phyloP scores from a whole-genome alignment of 2,113 vertebrate species.

The Microcebus tavaratra region DNA sequence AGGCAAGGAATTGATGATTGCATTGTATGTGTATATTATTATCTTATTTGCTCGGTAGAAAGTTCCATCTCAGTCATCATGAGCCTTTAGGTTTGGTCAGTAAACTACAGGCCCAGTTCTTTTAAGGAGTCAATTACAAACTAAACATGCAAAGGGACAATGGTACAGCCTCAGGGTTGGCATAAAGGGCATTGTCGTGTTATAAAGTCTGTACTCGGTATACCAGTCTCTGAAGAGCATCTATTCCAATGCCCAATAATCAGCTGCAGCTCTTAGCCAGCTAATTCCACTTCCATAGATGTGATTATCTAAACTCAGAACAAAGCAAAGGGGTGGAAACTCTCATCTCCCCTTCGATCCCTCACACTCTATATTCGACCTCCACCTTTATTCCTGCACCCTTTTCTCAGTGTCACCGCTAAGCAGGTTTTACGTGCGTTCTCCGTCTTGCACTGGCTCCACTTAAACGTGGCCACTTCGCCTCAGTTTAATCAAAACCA shows the following conservation, averaged over 20 bases:
- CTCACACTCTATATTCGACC: background rate
- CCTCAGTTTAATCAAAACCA: background rate
- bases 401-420: background rate
- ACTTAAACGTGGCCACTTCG: background rate
- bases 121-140: background rate
- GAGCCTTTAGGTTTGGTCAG: background rate
- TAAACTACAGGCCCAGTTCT: background rate
- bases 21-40: background rate
- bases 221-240: background rate
- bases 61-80: background rate
- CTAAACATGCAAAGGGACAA: background rate
- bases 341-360: background rate
- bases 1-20: background rate
- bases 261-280: background rate
- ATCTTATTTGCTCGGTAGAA: conserved; percentile 47
- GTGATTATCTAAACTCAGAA: background rate
- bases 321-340: background rate
- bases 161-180: background rate
- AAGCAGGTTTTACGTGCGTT: background rate
- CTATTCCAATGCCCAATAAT: background rate
- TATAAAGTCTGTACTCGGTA: background rate
- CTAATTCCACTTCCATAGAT: background rate
- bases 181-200: background rate
- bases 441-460: background rate
- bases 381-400: background rate